A percentile compares a stretch with the other conserved stretches of the same genome.
Conservation (phyloP, 2,797 vertebrate genomes). For the Malacoctenus gilli region DNA sequence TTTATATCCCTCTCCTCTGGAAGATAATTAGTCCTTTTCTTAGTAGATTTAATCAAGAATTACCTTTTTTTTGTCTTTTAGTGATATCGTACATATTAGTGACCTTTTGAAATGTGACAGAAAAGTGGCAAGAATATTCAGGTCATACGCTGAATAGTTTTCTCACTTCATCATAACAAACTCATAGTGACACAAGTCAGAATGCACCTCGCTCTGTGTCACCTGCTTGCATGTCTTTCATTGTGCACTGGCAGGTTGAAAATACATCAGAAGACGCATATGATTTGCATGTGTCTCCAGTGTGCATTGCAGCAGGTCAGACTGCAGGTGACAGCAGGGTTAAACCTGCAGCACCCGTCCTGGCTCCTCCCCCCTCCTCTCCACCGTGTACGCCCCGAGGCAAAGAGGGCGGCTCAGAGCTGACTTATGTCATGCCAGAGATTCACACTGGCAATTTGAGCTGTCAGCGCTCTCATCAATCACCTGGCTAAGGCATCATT, state of each 20-base stretch:
- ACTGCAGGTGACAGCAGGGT: conserved; percentile 62
- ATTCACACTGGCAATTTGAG: conserved; percentile 85
- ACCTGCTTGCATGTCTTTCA: neutral
- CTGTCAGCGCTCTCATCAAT: conserved; percentile 84
- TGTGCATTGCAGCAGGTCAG: conserved; percentile 43
- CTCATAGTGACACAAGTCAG: no score
- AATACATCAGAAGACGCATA: neutral
- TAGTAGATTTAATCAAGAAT: no score
- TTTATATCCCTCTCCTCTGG: no score
- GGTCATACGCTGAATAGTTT: neutral
- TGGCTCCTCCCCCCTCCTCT: conserved; percentile 46
- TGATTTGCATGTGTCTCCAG: conserved; percentile 20
- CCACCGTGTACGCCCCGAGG: conserved; percentile 60
- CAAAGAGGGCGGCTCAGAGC: conserved; percentile 62
- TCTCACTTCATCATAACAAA: no score
- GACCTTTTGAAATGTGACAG: no score
- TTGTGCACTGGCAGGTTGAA: neutral
- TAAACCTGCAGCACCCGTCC: conserved; percentile 61
- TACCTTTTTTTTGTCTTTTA: no score
- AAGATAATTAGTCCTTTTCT: no score
- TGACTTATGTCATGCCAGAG: conserved; percentile 81
- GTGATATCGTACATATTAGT: no score
- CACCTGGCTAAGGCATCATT: conserved; percentile 82
- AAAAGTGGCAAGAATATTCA: no score
- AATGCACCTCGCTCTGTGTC: neutral